phyloP scores from a whole-genome alignment of 2,113 vertebrate genomes.

The Boulengeromyrus knoepffleri region DNA sequence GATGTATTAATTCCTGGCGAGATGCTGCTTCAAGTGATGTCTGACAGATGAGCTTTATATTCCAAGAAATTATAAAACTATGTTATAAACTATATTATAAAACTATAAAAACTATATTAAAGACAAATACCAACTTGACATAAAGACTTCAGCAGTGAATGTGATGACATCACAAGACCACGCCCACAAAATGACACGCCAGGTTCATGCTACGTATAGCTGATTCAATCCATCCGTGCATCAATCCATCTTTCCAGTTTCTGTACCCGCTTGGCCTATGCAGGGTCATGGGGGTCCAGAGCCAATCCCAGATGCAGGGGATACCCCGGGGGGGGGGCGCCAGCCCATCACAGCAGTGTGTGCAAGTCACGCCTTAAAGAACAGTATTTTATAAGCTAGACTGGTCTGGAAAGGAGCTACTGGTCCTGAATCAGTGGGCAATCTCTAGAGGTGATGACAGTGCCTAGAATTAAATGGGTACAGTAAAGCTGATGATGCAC shows the following conservation, averaged over 20 bases:
- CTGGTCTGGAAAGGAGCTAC: slow-evolving; percentile 43
- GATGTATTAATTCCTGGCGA: neutral
- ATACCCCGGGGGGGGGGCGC: neutral
- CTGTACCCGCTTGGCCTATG: neutral
- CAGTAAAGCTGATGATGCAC: slow-evolving; percentile 34
- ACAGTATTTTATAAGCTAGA: slow-evolving; percentile 56
- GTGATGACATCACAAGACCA: neutral
- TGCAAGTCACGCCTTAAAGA: slow-evolving; percentile 37
- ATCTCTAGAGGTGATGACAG: slow-evolving; percentile 41
- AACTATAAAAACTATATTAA: neutral
- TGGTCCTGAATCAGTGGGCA: slow-evolving; percentile 47
- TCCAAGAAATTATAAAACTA: neutral
- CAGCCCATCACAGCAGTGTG: slow-evolving; percentile 26
- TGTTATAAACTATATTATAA: neutral
- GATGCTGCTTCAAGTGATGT: neutral
- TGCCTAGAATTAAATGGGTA: slow-evolving; percentile 45
- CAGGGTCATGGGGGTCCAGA: neutral
- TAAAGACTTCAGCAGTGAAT: neutral
- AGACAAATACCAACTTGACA: neutral
- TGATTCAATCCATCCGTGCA: slow-evolving; percentile 42
- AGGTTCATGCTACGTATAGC: slow-evolving; percentile 56
- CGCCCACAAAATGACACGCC: slow-evolving; percentile 15
- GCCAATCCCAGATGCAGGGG: neutral
- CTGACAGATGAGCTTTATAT: neutral
- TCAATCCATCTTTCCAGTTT: slow-evolving; percentile 44